Percentiles rank a stretch among this genome's conserved stretches.
phyloP scores from a whole-genome alignment of 2,797 vertebrate species.

The Ficedula albicollis region DNA sequence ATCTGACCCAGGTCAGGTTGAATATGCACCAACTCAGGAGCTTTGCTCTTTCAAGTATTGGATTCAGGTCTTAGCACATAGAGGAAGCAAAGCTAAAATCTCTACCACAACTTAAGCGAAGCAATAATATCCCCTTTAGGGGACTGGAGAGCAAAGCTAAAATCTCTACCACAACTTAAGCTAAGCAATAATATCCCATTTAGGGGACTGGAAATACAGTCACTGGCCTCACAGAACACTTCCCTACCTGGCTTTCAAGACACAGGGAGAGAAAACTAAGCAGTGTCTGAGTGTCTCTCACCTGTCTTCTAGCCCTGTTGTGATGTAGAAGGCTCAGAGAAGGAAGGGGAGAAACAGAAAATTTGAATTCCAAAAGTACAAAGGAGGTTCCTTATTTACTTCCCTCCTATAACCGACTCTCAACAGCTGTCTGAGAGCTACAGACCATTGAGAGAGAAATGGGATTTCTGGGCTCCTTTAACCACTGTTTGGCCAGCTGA shows the following conservation, averaged over 20 bases:
- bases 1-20: neutral
- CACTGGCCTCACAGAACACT: neutral
- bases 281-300: neutral
- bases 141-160: no score
- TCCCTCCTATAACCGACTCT: neutral
- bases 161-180: neutral
- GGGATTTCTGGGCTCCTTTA: neutral
- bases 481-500: neutral
- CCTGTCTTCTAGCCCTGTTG: neutral
- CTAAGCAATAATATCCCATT: neutral
- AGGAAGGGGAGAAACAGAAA: neutral
- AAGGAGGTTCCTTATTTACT: neutral
- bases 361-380: neutral
- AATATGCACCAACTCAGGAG: neutral
- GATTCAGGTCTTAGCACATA: neutral
- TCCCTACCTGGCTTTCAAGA: neutral
- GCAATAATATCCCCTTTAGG: neutral
- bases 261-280: neutral
- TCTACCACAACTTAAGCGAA: neutral
- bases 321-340: neutral
- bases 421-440: neutral
- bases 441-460: neutral
- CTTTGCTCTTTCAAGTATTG: neutral
- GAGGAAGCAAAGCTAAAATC: neutral
- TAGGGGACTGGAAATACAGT: neutral